A percentile compares a stretch with the other conserved stretches of the same genome.
These are phyloP conservation scores for Neodiprion fabricii DNA, from an alignment of 1,140 invertebrate genomes.

Conservation along the genomic window DNA sequence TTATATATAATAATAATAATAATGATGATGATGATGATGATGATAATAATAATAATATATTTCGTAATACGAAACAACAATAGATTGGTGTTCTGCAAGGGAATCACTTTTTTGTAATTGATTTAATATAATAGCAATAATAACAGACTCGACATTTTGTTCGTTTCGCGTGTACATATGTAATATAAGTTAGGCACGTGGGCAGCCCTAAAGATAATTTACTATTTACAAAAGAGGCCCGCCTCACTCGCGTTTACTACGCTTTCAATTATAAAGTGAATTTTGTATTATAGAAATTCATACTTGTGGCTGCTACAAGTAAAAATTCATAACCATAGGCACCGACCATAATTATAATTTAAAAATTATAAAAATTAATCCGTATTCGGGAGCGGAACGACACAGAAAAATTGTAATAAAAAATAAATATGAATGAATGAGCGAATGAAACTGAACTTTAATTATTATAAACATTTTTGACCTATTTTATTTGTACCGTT, in stretches of 20 bases:
- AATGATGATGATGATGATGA: too few species aligned
- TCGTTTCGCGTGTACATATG: not conserved
- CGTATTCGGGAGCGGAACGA: not conserved
- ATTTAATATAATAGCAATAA: not conserved
- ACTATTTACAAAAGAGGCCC: slow-evolving; percentile 5
- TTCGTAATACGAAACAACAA: slow-evolving; percentile 6
- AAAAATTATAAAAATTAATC: slow-evolving; percentile 6
- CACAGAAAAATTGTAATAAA: not conserved
- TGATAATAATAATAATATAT: not conserved
- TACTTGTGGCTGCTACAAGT: not conserved
- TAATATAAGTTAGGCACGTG: not conserved
- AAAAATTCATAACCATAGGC: not conserved
- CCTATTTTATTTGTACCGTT: too few species aligned
- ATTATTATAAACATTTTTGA: not conserved
- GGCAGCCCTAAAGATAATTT: slow-evolving; percentile 5
- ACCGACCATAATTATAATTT: not conserved
- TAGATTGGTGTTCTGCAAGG: not conserved
- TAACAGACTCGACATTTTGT: slow-evolving; percentile 5
- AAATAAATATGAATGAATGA: not conserved
- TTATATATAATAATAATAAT: not conserved
- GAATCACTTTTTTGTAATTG: slow-evolving; percentile 6
- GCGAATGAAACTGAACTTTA: not conserved
- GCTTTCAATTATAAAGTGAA: not conserved
- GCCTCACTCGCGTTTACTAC: slow-evolving; percentile 1
- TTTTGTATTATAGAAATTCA: not conserved